A percentile compares a stretch with the other conserved stretches of the same genome.
These are phyloP conservation scores for Nesidiocoris tenuis DNA, from an alignment of 2,888 invertebrate genomes.

Conservation along the genomic window DNA sequence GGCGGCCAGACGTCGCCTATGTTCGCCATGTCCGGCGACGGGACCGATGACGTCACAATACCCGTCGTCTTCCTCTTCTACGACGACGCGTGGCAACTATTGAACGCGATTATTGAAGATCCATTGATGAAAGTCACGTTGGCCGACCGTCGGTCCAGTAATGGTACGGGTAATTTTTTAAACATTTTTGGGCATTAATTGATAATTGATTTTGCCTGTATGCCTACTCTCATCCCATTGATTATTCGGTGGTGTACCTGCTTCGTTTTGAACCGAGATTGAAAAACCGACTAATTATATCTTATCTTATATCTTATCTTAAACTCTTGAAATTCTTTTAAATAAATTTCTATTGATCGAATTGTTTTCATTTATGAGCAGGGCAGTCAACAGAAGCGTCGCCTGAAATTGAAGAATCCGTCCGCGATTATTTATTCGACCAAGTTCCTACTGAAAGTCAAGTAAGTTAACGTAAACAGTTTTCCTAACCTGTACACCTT, in stretches of 20 bases:
- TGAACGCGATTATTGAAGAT: constrained; percentile 50
- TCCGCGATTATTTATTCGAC: constrained; percentile 48
- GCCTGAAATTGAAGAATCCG: constrained; percentile 48
- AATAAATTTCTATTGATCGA: too few species aligned
- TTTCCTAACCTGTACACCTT: too few species aligned
- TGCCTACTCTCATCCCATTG: too few species aligned
- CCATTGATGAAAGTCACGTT: constrained; percentile 50
- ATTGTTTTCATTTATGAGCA: too few species aligned
- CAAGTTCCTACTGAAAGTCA: constrained; percentile 40
- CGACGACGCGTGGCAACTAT: constrained; percentile 64
- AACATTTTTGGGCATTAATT: background rate
- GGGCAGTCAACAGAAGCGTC: constrained; percentile 5
- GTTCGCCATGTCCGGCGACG: constrained; percentile 97
- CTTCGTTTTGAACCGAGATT: too few species aligned
- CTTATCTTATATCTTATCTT: too few species aligned
- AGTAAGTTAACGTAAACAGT: constrained; percentile 34
- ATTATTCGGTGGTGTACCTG: too few species aligned
- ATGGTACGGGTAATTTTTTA: too few species aligned
- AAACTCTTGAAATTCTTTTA: too few species aligned
- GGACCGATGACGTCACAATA: constrained; percentile 78
- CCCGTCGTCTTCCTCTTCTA: constrained; percentile 89
- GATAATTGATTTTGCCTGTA: too few species aligned
- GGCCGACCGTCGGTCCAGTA: constrained; percentile 45
- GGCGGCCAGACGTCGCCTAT: constrained; percentile 71
- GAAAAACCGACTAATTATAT: too few species aligned